Conservation (phyloP, 2,888 invertebrate species). For the Hipparchia semele region DNA sequence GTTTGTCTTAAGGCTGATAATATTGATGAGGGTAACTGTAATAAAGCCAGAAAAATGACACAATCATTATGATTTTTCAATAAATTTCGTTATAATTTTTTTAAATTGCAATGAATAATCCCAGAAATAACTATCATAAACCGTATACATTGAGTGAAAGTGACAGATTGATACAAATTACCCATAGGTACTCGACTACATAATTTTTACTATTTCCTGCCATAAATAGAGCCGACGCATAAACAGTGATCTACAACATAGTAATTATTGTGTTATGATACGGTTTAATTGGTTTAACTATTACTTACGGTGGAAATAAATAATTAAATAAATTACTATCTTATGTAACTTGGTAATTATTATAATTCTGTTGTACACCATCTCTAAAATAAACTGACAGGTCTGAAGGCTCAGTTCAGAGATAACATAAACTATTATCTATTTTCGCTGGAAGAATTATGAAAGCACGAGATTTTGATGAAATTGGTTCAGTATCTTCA, state of each 20-base stretch:
- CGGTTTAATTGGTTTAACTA: slow-evolving; percentile 7
- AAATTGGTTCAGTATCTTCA: too few species aligned
- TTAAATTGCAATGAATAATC: background rate
- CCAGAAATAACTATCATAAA: background rate
- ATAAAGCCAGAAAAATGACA: too few species aligned
- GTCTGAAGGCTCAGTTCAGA: too few species aligned
- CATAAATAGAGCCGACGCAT: background rate
- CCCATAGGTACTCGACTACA: background rate
- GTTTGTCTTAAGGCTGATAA: too few species aligned
- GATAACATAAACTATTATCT: too few species aligned
- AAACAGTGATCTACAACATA: slow-evolving; percentile 2
- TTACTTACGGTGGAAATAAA: background rate
- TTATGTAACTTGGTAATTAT: background rate
- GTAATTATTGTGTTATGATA: background rate
- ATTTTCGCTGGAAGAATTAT: too few species aligned
- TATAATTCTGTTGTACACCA: too few species aligned
- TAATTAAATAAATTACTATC: background rate
- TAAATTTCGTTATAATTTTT: background rate
- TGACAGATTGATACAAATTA: slow-evolving; percentile 18
- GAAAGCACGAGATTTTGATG: too few species aligned
- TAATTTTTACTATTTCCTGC: slow-evolving; percentile 5
- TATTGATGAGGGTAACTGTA: too few species aligned
- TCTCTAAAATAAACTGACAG: too few species aligned
- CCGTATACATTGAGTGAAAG: slow-evolving; percentile 9
- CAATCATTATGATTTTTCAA: slow-evolving; percentile 5